Base-by-base conservation (phyloP, 2,888 invertebrate species). In the Empis livida region DNA sequence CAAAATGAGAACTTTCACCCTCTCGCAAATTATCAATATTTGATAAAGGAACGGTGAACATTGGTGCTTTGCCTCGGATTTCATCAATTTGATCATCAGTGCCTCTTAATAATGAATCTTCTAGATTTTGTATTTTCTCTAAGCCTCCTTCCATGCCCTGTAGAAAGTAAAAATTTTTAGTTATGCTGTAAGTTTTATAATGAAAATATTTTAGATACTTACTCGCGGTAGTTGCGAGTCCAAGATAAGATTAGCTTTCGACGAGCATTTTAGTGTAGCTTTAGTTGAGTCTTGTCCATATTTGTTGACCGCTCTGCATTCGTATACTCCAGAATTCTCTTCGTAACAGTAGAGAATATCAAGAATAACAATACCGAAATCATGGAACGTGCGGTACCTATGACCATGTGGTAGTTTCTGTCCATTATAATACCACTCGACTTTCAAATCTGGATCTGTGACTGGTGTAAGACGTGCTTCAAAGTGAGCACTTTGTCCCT, bases 331-430 rank as follows among this genome's bases (percentile, higher is more conserved):
- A 41, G 90, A 90, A 66, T 95, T 95, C 71, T 94, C 93, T 70
- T 93, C 95, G 64, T 95, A 95, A 61, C 93, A 94, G 63, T 94
- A 95, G 35, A 93, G 71, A 58, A 96, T 94, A 62, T 95, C 95
- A 61, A 96, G 75, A 57, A 94, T 93, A 43, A 95, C 95, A 61
- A 93, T 90, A 51, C 95, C 95, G 67, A 96, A 96, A 64, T 96
- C 95, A 63, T 95, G 92, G 84, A 95, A 93, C 47, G 95, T 95
- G 57, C 95, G 82, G 70, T 94, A 97, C 55, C 97, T 82, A 68
- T 96, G 95, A 44, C 96, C 97, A 71, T 88, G 86, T 2, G 91
- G 89, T 56, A 94, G 71, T 64, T 91, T 92, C 67, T 88, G 84
- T 50, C 90, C 92, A 63, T 94, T 91, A 65, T 88, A 91, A 68